Evolutionary conservation across 2,797 vertebrate genomes (phyloP).

Genomic region (Pygocentrus nattereri): DNA sequence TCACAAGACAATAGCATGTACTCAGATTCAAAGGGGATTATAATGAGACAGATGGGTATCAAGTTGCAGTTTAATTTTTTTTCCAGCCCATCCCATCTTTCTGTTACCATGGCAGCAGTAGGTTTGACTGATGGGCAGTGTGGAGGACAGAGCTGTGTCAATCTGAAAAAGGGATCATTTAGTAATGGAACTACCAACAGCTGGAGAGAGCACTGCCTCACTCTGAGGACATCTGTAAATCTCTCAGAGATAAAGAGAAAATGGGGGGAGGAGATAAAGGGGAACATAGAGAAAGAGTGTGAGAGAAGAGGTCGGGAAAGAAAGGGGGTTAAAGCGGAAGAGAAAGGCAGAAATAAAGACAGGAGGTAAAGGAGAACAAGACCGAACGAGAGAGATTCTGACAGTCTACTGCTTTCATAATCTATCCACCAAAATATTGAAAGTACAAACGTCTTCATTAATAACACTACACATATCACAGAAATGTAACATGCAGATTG

Average conservation of each 20-base stretch:
- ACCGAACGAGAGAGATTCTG: too few species aligned
- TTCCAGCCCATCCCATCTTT: slow-evolving; percentile 65
- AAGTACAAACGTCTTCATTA: neutral
- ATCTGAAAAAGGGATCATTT: slow-evolving; percentile 78
- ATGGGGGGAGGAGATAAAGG: neutral
- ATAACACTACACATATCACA: neutral
- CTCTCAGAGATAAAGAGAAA: slow-evolving; percentile 20
- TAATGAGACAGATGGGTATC: slow-evolving; percentile 76
- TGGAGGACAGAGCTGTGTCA: slow-evolving; percentile 73
- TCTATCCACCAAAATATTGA: neutral
- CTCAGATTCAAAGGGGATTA: slow-evolving; percentile 72
- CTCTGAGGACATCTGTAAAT: slow-evolving; percentile 75
- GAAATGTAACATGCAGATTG: neutral
- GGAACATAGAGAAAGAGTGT: slow-evolving; percentile 1
- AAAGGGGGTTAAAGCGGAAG: neutral
- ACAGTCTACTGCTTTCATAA: too few species aligned
- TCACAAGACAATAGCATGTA: slow-evolving; percentile 63
- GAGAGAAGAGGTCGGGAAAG: neutral
- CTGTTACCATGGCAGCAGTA: slow-evolving; percentile 73
- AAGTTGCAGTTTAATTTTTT: slow-evolving; percentile 66
- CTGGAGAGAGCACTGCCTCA: slow-evolving; percentile 66
- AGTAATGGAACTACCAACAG: slow-evolving; percentile 79
- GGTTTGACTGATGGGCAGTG: slow-evolving; percentile 74
- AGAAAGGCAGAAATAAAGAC: neutral
- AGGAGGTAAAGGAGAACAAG: neutral